These are phyloP conservation scores for Gryllus bimaculatus DNA, from an alignment of 1,140 invertebrate species.

Conservation along the genomic window DNA sequence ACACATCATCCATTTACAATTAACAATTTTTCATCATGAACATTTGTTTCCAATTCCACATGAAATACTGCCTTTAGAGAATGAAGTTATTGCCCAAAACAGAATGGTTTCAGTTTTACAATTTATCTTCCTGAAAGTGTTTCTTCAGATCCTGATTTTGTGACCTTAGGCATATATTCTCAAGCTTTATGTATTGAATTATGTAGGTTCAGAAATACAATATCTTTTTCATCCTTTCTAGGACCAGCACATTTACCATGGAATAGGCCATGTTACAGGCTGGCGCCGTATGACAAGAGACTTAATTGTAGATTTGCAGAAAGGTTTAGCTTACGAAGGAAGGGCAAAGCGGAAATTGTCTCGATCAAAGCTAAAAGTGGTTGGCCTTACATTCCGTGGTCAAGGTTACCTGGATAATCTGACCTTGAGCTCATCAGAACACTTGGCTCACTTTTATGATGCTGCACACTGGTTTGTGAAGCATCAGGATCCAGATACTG, in stretches of 20 bases:
- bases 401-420: conserved; percentile 72
- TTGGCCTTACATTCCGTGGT: conserved; percentile 59
- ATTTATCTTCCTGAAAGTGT: too few relatives aligned
- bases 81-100: too few relatives aligned
- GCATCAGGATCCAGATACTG: conserved; percentile 69
- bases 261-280: conserved; percentile 58
- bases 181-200: too few relatives aligned
- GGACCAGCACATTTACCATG: conserved; percentile 77
- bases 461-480: conserved; percentile 87
- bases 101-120: too few relatives aligned
- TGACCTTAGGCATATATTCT: too few relatives aligned
- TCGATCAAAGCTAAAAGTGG: conserved; percentile 65
- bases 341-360: conserved; percentile 60
- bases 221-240: conserved; percentile 27
- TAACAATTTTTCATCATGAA: too few relatives aligned
- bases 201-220: too few relatives aligned
- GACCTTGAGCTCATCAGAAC: conserved; percentile 69
- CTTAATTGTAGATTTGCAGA: conserved; percentile 83
- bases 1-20: too few relatives aligned
- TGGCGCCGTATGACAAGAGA: conserved; percentile 83
- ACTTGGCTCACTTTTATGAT: conserved; percentile 82
- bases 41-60: too few relatives aligned
- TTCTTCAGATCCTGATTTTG: too few relatives aligned
- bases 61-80: too few relatives aligned
- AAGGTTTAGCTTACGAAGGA: conserved; percentile 58